Base-by-base conservation (phyloP, 2,797 vertebrate species). In the Gadopsis bispinosus region DNA sequence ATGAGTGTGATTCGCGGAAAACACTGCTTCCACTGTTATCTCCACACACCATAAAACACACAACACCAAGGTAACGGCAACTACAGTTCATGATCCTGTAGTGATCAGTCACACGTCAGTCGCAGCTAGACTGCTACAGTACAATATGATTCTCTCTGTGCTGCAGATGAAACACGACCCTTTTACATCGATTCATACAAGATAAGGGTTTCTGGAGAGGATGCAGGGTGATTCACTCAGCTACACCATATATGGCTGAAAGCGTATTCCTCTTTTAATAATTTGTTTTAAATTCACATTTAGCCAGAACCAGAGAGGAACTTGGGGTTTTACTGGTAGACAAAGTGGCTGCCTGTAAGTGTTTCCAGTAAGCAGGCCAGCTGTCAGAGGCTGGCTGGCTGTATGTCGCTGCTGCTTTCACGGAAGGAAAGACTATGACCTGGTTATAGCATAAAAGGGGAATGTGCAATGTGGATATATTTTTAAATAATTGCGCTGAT, bases 301-400 rank as follows among this genome's bases (percentile, higher is more conserved):
- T 17, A 74, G 37, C 11, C 4, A 17, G 33, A 26, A 37, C 47
- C 67, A 63, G 41, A 51, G 75, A 59, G 45, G 41, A 58, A 35
- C 71, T 66, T 55, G 13, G 63, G 54, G 72, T 72, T 72, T 78
- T 77, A 35, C 41, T 75, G 72, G 81, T 69, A 77, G 59, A 53
- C 47, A 45, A 54, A 73, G 79, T 77, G 77, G 55, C 54, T 83
- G 90, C 41, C 86, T 91, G 64, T 6, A 26, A 67, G 65, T 81
- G 71, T 93, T 93, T 93, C 92, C 91, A 91, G 75, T 62, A 53
- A 43, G 41, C 48, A 61, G 82, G 82, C 85, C 90, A 93, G 87
- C 85, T 90, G 89, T 79, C 77, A 37, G 62, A 54, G 62, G 48
- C 67, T 64, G 70, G 48, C 66, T 22, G 66, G 55, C 56, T 66